These are phyloP conservation scores for Drosophila chauvacae DNA, from an alignment of 1,140 invertebrate genomes.

Conservation along the genomic window DNA sequence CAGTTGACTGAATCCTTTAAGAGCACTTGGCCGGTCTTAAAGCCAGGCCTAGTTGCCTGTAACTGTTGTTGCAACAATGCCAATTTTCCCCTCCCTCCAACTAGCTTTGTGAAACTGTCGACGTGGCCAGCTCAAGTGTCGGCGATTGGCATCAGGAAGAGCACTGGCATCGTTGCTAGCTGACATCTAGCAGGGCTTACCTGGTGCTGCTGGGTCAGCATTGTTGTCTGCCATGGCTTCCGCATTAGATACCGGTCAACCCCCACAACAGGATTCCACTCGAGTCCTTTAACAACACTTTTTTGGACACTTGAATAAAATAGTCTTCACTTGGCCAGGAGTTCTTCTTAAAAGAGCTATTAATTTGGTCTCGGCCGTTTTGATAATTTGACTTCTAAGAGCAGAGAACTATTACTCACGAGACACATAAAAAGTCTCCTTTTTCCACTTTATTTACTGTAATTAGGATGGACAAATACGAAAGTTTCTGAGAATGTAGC, in stretches of 20 bases:
- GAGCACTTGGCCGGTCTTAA: constrained; percentile 24
- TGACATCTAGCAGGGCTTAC: constrained; percentile 25
- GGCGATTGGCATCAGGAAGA: constrained; percentile 63
- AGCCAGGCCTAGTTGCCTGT: constrained; percentile 15
- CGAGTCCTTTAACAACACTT: constrained; percentile 10
- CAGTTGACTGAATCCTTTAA: constrained; percentile 50
- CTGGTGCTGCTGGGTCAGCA: constrained; percentile 69
- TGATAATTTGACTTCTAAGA: neutral
- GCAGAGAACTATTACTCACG: neutral
- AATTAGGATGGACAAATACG: neutral
- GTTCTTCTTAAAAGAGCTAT: neutral
- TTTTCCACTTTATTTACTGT: neutral
- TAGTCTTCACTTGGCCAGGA: neutral
- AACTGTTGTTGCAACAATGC: constrained; percentile 26
- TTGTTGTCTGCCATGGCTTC: constrained; percentile 62
- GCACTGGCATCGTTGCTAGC: constrained; percentile 42
- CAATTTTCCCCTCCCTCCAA: constrained; percentile 18
- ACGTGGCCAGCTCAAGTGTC: constrained; percentile 69
- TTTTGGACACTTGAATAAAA: constrained; percentile 10
- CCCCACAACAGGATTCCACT: constrained; percentile 23
- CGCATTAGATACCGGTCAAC: constrained; percentile 54
- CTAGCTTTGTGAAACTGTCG: constrained; percentile 44
- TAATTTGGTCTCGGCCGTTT: neutral
- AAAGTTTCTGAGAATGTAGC: neutral
- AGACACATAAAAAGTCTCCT: neutral